phyloP scores from a whole-genome alignment of 2,797 vertebrate species.

The Micromesistius poutassou region DNA sequence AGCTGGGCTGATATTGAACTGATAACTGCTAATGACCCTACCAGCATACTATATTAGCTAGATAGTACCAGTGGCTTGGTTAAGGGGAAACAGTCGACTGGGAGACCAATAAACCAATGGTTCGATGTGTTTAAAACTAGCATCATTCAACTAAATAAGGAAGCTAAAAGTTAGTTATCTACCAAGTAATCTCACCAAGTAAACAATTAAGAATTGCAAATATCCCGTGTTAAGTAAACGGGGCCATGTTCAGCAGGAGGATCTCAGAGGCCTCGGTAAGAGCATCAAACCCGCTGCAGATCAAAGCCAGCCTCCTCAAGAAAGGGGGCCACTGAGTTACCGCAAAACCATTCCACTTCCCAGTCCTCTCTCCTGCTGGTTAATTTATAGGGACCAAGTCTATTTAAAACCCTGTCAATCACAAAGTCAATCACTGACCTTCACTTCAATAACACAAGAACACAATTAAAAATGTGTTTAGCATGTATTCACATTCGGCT shows the following conservation, averaged over 20 bases:
- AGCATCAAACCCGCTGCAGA: constrained; percentile 41
- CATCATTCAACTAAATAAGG: not conserved
- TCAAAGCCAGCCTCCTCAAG: constrained; percentile 31
- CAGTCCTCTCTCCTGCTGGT: constrained; percentile 26
- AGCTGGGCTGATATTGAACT: not conserved
- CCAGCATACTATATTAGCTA: not conserved
- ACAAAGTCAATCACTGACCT: constrained; percentile 78
- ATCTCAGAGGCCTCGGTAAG: constrained; percentile 13
- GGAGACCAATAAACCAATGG: not conserved
- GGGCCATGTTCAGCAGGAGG: constrained; percentile 46
- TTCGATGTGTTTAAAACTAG: not conserved
- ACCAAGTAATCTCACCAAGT: not conserved
- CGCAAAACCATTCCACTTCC: constrained; percentile 17
- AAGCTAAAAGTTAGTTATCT: too few species aligned
- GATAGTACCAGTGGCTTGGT: not conserved
- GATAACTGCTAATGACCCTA: not conserved
- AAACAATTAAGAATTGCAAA: constrained; percentile 16
- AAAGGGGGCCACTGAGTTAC: constrained; percentile 19
- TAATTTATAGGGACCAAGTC: constrained; percentile 29
- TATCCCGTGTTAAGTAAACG: constrained; percentile 27
- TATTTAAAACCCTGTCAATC: constrained; percentile 64
- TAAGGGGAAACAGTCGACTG: not conserved
- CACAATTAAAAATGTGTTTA: not conserved
- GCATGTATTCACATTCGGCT: not conserved
- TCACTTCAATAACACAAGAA: constrained; percentile 50